Evolutionary conservation across 2,113 vertebrate genomes (phyloP).

Genomic region (Falcunculus frontatus): DNA sequence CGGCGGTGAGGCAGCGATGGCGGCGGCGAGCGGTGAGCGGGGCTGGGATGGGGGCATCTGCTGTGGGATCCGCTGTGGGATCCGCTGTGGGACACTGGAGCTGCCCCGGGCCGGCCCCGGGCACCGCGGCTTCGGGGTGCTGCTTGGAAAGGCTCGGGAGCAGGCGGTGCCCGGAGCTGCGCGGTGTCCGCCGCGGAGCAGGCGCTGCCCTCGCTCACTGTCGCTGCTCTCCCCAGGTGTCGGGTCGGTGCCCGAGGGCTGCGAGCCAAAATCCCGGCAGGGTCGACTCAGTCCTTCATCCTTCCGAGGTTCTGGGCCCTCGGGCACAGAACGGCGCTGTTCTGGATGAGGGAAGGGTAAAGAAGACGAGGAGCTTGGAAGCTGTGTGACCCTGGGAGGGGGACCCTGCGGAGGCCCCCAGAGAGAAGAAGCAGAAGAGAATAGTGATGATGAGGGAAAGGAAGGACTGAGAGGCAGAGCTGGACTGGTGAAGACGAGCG

Average conservation of each 20-base stretch:
- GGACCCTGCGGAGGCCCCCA: not conserved
- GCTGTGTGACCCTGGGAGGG: not conserved
- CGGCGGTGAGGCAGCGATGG: not conserved
- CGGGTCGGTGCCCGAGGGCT: not conserved
- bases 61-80: not conserved
- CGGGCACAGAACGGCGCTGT: not conserved
- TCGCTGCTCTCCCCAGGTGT: not conserved
- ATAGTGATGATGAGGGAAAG: not conserved
- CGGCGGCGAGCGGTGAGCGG: not conserved
- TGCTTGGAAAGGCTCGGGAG: not conserved
- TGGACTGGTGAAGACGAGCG: not conserved
- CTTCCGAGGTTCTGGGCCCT: not conserved
- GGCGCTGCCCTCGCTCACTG: not conserved
- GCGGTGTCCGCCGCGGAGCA: not conserved
- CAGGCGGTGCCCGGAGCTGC: not conserved
- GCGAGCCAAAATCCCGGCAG: not conserved
- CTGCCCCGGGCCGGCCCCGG: too few species aligned
- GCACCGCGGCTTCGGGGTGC: too few species aligned
- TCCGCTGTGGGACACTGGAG: not conserved
- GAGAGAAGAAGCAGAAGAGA: not conserved
- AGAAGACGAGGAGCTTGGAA: not conserved
- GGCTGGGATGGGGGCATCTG: fast-evolving
- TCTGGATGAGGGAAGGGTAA: not conserved
- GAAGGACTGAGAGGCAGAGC: not conserved
- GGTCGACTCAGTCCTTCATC: not conserved